Base-by-base conservation (phyloP, 2,113 vertebrate genomes). In the Zootoca vivipara region DNA sequence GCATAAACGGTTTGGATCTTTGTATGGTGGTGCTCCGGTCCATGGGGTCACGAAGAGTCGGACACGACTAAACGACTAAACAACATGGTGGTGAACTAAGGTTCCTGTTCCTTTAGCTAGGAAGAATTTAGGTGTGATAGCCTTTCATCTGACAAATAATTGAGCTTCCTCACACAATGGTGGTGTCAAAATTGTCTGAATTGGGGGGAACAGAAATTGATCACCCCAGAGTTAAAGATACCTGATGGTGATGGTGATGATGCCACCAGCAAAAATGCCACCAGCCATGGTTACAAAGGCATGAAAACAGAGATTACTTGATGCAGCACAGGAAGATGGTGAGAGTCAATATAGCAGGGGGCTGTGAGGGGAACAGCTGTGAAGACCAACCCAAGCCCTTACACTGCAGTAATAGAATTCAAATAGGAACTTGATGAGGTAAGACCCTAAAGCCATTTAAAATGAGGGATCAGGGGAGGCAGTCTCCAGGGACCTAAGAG, bases 161-260 rank as follows among this genome's bases (percentile, higher is more conserved):
- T 69, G 77, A 30, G 12, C 6, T 84, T 38, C 16, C 83, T 74
- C 7, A 67, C 28, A 2, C 13, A 13, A 24, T 69, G 22, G n/a
- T 24, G 40, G 42, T 86, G 15, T 86, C 13, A 56, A 80, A 79
- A 22, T 56, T 62, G 40, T 35, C 58, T 33, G 10, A 42, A 75
- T 12, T 75, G 52, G 67, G 70, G 26, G 82, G 0, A 92, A 90
- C 88, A 91, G 86, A 89, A 64, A 72, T 90, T 80, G 88, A 93
- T 93, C 58, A 15, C 89, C 83, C 90, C 77, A 65, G 74, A 67
- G 84, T 89, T 95, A 91, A 92, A 69, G 9, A 62, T 62, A 62
- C 4, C 1, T 62, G 58, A 62, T 62, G 56, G 15, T 62, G 46
- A 40, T 8, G 77, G 22, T 24, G 58, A 62, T 62, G 65, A 40